These are phyloP conservation scores for Xerus inauris DNA, from an alignment of 2,113 vertebrate genomes.

Conservation along the genomic window DNA sequence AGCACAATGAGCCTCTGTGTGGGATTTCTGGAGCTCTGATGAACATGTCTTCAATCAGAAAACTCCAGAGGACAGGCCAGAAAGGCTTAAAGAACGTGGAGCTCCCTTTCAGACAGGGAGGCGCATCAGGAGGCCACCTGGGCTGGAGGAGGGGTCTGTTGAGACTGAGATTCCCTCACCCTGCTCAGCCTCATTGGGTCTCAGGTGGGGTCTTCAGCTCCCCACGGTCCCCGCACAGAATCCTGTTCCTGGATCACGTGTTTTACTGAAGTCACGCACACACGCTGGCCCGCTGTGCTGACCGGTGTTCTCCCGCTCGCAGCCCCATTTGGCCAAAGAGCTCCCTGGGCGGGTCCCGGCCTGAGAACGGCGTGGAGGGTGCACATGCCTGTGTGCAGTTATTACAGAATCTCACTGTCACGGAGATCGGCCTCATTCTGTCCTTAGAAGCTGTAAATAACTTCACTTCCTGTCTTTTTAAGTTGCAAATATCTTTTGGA, in stretches of 20 bases:
- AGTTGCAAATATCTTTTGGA: not conserved
- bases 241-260: not conserved
- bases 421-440: not conserved
- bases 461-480: not conserved
- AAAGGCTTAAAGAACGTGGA: too few species aligned
- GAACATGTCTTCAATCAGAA: not conserved
- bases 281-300: too few species aligned
- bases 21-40: not conserved
- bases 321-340: too few species aligned
- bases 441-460: not conserved
- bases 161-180: accelerated
- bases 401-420: not conserved
- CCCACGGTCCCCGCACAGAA: not conserved
- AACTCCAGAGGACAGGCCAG: not conserved
- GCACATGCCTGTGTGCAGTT: accelerated
- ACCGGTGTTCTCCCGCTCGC: too few species aligned
- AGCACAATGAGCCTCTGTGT: not conserved
- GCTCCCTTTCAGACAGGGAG: not conserved
- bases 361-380: not conserved
- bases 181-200: too few species aligned
- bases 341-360: too few species aligned
- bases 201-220: not conserved
- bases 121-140: not conserved
- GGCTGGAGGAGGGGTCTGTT: not conserved
- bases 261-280: not conserved